A percentile compares a stretch with the other conserved stretches of the same genome.
Evolutionary conservation across 2,888 invertebrate genomes (phyloP).

Genomic region (Phalangium opilio): DNA sequence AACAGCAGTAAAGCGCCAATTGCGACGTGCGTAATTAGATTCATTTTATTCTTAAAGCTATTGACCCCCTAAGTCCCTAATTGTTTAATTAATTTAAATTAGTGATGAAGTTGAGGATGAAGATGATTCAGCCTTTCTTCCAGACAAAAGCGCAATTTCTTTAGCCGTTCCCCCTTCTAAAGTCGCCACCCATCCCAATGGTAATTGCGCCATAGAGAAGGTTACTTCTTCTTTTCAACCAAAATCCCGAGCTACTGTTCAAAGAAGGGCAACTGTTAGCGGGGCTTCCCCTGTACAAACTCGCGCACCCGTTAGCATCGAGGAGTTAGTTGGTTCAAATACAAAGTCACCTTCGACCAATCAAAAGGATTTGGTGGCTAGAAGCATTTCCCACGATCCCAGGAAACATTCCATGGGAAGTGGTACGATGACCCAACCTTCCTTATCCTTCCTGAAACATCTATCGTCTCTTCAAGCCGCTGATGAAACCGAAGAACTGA

Average conservation of each 20-base stretch:
- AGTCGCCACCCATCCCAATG: neutral
- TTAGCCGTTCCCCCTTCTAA: no score
- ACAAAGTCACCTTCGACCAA: slow-evolving; percentile 8
- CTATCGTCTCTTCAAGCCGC: neutral
- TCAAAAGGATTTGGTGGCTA: slow-evolving; percentile 16
- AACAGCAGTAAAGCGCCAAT: no score
- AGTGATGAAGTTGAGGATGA: slow-evolving; percentile 20
- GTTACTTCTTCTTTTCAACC: slow-evolving; percentile 5
- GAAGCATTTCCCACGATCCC: slow-evolving; percentile 21
- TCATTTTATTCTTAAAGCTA: no score
- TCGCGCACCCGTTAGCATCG: slow-evolving; percentile 45
- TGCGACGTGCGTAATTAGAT: no score
- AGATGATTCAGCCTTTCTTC: slow-evolving; percentile 32
- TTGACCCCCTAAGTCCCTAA: no score
- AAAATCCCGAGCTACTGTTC: slow-evolving; percentile 46
- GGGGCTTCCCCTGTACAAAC: slow-evolving; percentile 55
- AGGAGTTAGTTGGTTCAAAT: slow-evolving; percentile 27
- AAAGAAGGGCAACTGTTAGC: slow-evolving; percentile 72
- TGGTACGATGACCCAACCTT: no score
- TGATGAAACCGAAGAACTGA: slow-evolving; percentile 2
- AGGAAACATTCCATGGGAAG: slow-evolving; percentile 6
- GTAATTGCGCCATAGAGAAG: slow-evolving; percentile 4
- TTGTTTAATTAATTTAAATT: neutral
- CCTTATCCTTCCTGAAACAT: slow-evolving; percentile 1
- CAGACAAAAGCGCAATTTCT: slow-evolving; percentile 22